Evolutionary conservation across 64 coral and sea anemone species (phyloP), one percentile per base, ranked within the genome.

Genomic region (Stichodactyla helianthus): DNA sequence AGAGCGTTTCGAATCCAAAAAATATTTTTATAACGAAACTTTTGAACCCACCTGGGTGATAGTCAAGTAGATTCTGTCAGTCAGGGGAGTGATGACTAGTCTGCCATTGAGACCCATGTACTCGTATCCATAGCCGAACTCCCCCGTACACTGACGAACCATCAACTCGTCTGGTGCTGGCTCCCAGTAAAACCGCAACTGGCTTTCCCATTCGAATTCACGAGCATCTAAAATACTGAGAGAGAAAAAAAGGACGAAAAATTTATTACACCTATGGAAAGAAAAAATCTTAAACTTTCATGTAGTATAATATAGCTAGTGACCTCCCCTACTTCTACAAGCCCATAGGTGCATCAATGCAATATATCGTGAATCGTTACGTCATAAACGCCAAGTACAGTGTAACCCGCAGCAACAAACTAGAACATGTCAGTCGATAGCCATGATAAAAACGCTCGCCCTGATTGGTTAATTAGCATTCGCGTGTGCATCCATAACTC

Each of bases 61-160:
- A 17, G 96, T 98, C 8, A 98, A 87, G 63, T 98, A 98, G 54
- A 98, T 98, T 90, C 96, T 92, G 88, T 98, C 96, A 52, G 96
- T 98, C 65, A 98, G 93, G 53, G 96, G 96, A 5, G 96, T 98
- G 35, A 98, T 98, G 4, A 98, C 96, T 53, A 98, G 90, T 50
- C 96, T 68, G 17, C 96, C 96, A 50, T 98, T 98, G 4, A 98
- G 81, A 79, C 96, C 96, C 96, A 98, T 98, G 85, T 98, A 98
- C 82, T 98, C 96, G 53, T 98, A 98, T 22, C 96, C 96, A 85
- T 98, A 98, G n/a, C 96, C 96, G 87, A 98, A 98, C 82, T 91
- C 88, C 44, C 96, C 96, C 2, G 96, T 94, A 78, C 96, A 98
- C 63, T 98, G 96, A 52, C 93, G 85, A 12, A 98, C 90, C 90